These are phyloP conservation scores for Eucidaris tribuloides DNA, from an alignment of 35 echinoderm and acorn worm species.

Conservation along the genomic window DNA sequence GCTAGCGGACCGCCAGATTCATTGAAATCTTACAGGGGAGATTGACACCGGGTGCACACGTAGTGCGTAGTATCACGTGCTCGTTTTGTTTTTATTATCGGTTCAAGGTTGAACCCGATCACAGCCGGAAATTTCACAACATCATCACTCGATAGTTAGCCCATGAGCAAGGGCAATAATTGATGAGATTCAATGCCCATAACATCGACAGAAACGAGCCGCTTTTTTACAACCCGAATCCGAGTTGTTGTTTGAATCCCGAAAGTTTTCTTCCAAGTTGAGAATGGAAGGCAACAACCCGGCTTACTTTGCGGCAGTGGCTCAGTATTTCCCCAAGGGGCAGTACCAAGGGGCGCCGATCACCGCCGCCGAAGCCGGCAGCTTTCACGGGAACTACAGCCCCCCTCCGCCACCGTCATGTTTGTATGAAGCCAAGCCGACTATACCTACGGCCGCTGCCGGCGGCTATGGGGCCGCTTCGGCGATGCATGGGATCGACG, in stretches of 20 bases:
- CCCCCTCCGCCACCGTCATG: slow-evolving; percentile 50
- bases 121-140: not conserved
- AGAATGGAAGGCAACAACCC: slow-evolving; percentile 27
- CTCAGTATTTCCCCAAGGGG: slow-evolving; percentile 1
- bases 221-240: not conserved
- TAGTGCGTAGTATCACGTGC: not conserved
- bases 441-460: slow-evolving; percentile 1
- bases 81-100: not conserved
- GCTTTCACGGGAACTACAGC: slow-evolving; percentile 38
- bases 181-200: slow-evolving; percentile 21
- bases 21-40: not conserved
- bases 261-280: not conserved
- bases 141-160: slow-evolving; percentile 27
- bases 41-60: not conserved
- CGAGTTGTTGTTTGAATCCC: not conserved
- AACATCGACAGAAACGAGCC: slow-evolving; percentile 2
- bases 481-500: slow-evolving; percentile 36
- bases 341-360: slow-evolving; percentile 6
- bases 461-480: slow-evolving; percentile 37
- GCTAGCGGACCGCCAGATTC: not conserved
- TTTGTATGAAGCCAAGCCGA: slow-evolving; percentile 50
- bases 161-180: slow-evolving; percentile 8
- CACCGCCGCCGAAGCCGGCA: not conserved
- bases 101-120: slow-evolving; percentile 16
- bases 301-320: no score